phyloP scores from a whole-genome alignment of 92 coral and sea anemone genomes.

The Montipora capitata region DNA sequence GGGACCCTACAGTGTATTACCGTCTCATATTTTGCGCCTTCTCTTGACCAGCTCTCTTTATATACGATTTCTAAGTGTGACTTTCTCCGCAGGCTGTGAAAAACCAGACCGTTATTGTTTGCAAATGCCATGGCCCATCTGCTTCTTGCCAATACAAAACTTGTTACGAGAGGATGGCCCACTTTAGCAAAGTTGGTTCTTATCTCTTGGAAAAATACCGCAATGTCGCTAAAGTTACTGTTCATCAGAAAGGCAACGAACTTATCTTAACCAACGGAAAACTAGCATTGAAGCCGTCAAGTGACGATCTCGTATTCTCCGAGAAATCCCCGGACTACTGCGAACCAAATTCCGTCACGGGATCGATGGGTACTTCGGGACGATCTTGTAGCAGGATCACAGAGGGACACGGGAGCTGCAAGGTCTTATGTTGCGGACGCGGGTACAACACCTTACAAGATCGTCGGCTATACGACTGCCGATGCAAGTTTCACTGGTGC shows the following conservation, averaged over 20 bases:
- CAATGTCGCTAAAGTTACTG: slow-evolving; percentile 75
- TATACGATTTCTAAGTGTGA: too few relatives aligned
- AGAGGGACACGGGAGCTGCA: slow-evolving; percentile 81
- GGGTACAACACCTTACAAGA: slow-evolving; percentile 93
- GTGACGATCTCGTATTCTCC: slow-evolving; percentile 86
- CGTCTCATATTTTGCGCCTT: too few relatives aligned
- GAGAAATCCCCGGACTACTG: slow-evolving; percentile 98
- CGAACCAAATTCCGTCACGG: slow-evolving; percentile 71
- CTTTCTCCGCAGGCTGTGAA: slow-evolving; percentile 81
- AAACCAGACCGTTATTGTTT: slow-evolving; percentile 67
- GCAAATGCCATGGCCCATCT: slow-evolving; percentile 98
- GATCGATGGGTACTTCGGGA: slow-evolving; percentile 93
- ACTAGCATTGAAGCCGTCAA: slow-evolving; percentile 63
- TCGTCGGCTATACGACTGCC: slow-evolving; percentile 83
- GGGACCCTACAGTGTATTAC: too few relatives aligned
- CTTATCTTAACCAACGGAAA: slow-evolving; percentile 62
- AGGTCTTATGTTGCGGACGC: slow-evolving; percentile 93
- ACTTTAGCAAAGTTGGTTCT: slow-evolving; percentile 85
- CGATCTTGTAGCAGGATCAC: slow-evolving; percentile 85
- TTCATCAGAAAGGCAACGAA: slow-evolving; percentile 83
- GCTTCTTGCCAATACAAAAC: slow-evolving; percentile 92
- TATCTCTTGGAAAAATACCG: slow-evolving; percentile 78
- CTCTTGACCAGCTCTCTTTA: too few relatives aligned
- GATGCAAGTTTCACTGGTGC: slow-evolving; percentile 95
- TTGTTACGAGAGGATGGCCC: slow-evolving; percentile 85